Evolutionary conservation across 2,888 invertebrate genomes (phyloP).

Genomic region (Stenodera caucasica): DNA sequence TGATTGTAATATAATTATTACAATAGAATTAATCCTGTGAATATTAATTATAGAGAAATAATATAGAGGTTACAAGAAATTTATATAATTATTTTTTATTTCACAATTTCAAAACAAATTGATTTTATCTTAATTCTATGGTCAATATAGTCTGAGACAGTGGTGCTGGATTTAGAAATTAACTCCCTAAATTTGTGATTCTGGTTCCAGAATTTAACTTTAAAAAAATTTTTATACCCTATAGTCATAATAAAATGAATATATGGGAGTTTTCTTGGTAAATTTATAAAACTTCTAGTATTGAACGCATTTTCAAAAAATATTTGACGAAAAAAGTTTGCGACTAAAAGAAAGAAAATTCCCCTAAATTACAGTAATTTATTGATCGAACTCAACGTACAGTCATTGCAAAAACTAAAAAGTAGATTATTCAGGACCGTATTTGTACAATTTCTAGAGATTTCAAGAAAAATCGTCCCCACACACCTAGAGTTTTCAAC

Average conservation of each 20-base stretch:
- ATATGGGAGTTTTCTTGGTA: too few relatives aligned
- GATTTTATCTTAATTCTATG: background rate
- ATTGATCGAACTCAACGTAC: slow-evolving; percentile 23
- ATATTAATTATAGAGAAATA: background rate
- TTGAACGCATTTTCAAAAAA: too few relatives aligned
- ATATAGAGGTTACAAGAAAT: too few relatives aligned
- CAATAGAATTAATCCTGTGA: background rate
- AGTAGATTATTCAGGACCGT: slow-evolving; percentile 5
- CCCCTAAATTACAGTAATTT: slow-evolving; percentile 20
- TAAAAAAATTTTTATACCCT: too few relatives aligned
- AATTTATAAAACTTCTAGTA: too few relatives aligned
- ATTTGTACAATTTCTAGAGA: background rate
- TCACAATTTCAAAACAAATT: background rate
- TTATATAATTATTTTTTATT: too few relatives aligned
- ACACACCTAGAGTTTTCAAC: background rate
- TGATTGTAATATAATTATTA: background rate
- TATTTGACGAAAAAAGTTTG: background rate
- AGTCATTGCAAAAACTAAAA: background rate
- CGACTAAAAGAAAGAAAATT: background rate
- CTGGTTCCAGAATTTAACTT: too few relatives aligned
- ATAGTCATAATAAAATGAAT: too few relatives aligned
- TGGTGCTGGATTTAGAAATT: background rate
- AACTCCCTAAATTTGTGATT: background rate
- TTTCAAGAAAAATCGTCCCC: background rate
- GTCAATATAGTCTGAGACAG: background rate